A percentile compares a stretch with the other conserved stretches of the same genome.
phyloP scores from a whole-genome alignment of 2,113 vertebrate genomes.

The Leiothrix lutea region DNA sequence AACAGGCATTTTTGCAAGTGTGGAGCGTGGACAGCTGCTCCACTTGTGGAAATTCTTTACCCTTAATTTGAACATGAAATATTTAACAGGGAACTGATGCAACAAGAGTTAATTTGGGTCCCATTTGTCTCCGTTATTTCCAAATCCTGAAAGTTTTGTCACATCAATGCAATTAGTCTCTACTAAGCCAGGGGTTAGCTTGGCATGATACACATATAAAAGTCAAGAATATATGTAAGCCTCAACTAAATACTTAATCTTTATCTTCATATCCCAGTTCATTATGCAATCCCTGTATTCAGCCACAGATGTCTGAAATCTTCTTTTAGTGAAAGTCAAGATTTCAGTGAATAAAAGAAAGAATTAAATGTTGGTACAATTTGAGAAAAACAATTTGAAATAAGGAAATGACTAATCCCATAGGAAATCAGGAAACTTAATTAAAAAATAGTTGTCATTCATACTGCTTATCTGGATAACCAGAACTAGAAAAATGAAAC shows the following conservation, averaged over 20 bases:
- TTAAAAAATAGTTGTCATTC: conserved; percentile 32
- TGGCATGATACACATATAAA: not conserved
- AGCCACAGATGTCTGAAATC: not conserved
- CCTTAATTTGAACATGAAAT: not conserved
- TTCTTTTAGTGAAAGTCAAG: not conserved
- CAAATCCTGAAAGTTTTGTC: not conserved
- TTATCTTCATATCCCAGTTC: not conserved
- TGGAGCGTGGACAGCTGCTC: not conserved
- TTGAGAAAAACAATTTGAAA: conserved; percentile 11
- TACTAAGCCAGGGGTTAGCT: not conserved
- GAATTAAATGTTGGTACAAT: not conserved
- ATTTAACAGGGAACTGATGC: not conserved
- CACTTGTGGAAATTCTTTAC: not conserved
- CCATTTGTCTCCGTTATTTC: not conserved
- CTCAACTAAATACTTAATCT: not conserved
- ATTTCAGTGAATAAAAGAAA: conserved; percentile 5
- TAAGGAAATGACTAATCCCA: conserved; percentile 48
- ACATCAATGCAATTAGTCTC: not conserved
- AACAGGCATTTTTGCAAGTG: not conserved
- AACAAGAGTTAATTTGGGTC: not conserved
- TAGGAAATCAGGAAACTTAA: conserved; percentile 28
- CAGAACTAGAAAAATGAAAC: conserved; percentile 26
- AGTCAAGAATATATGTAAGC: not conserved
- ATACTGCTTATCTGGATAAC: conserved; percentile 11
- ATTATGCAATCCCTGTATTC: not conserved